These are phyloP conservation scores for Tolypeutes matacus DNA, from an alignment of 2,797 vertebrate species.

Conservation along the genomic window DNA sequence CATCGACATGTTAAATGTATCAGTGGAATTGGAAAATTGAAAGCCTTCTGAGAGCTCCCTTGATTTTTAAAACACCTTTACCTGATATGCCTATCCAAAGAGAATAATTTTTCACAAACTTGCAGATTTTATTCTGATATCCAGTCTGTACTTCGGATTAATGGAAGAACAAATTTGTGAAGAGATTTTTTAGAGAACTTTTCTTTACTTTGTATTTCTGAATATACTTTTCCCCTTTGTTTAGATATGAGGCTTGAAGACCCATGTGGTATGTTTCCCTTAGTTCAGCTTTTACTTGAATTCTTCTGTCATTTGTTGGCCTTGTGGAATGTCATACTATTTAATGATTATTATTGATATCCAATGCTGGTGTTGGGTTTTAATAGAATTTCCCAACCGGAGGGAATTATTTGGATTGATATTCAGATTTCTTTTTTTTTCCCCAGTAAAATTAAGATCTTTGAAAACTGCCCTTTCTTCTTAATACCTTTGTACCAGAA, in stretches of 20 bases:
- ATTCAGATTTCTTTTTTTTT: constrained; percentile 13
- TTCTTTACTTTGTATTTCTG: not conserved
- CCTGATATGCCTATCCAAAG: constrained; percentile 30
- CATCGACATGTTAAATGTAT: not conserved
- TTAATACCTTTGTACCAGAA: not conserved
- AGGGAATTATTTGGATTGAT: not conserved
- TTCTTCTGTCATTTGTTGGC: not conserved
- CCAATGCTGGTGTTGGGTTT: constrained; percentile 40
- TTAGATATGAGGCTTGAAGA: not conserved
- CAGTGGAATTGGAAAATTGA: not conserved
- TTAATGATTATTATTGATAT: not conserved
- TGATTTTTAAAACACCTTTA: constrained; percentile 9
- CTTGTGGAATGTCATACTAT: constrained; percentile 6
- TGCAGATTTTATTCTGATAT: constrained; percentile 23
- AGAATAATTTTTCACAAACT: not conserved
- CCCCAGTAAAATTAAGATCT: not conserved
- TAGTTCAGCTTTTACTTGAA: not conserved
- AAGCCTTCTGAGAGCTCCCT: not conserved
- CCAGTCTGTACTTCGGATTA: not conserved
- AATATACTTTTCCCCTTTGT: not conserved
- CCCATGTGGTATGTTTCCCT: not conserved
- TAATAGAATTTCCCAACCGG: constrained; percentile 62
- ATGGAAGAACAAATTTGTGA: not conserved
- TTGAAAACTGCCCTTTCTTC: constrained; percentile 40
- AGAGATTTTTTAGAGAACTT: not conserved